Evolutionary conservation across 1,140 invertebrate species (phyloP).

Genomic region (Elysia chlorotica): DNA sequence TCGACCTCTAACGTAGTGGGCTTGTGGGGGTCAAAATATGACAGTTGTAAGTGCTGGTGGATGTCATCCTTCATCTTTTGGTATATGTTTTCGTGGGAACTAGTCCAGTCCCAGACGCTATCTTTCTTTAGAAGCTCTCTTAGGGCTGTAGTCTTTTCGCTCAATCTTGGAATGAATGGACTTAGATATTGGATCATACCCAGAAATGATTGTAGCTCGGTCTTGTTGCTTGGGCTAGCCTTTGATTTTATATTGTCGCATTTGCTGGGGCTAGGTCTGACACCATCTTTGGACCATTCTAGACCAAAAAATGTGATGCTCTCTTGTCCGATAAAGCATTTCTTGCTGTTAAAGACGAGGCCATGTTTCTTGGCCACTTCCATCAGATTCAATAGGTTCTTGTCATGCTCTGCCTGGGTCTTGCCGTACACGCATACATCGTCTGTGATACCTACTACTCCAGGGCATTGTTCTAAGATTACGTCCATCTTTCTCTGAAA

Average conservation of each 20-base stretch:
- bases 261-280: constrained; percentile 1
- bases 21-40: constrained; percentile 32
- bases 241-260: constrained; percentile 34
- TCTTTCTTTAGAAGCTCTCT: constrained; percentile 37
- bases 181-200: constrained; percentile 27
- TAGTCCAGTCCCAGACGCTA: too few relatives aligned
- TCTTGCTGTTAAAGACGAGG: constrained; percentile 2
- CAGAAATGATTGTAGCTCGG: constrained; percentile 26
- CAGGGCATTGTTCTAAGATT: constrained; percentile 35
- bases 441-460: constrained; percentile 54
- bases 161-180: constrained; percentile 20
- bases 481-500: constrained; percentile 50
- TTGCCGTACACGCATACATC: constrained; percentile 47
- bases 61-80: constrained; percentile 34
- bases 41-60: constrained; percentile 24
- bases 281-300: neutral
- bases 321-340: neutral
- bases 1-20: constrained; percentile 32
- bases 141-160: constrained; percentile 6
- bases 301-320: constrained; percentile 10
- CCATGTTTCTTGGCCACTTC: neutral
- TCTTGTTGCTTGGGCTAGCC: constrained; percentile 36
- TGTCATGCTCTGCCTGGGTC: constrained; percentile 31
- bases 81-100: constrained; percentile 28
- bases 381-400: constrained; percentile 13